Evolutionary conservation across 2,797 vertebrate species (phyloP), one percentile per base, ranked within the genome.

Genomic region (Pangasius sanitwongsei): DNA sequence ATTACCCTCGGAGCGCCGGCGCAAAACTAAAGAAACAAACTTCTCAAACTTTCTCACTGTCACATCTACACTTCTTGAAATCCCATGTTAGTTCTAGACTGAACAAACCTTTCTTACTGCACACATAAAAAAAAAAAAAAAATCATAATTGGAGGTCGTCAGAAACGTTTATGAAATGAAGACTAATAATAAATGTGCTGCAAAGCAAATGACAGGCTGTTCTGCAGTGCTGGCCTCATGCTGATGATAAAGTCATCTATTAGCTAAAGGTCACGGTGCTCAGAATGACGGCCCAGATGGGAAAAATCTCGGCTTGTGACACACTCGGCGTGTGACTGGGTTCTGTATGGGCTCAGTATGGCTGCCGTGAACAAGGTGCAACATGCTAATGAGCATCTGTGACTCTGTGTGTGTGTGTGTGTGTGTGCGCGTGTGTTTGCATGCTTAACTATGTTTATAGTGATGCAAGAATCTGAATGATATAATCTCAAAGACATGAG

Each of bases 241-340:
- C 86, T 87, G 59, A 74, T 88, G 89, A 89, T 89, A 44, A 37
- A 91, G 83, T 82, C 59, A 16, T 90, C 65, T 80, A 53, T 61
- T 87, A 88, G 44, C 20, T 87, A 90, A 91, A 91, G 88, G 89
- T 91, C 90, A 89, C 16, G 44, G 65, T 34, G 59, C 53, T 77
- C 31, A 50, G 89, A 89, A 78, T 84, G 78, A 84, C 57, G 85
- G 75, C 31, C 70, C 63, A 57, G 83, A 87, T 88, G 87, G 84
- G 48, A 69, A 80, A 78, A 74, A 63, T 70, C 37, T 74, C 87
- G 12, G 50, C 82, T 63, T 53, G 57, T 75, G 88, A 61, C 87
- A 63, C 34, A 41, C 18, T 72, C 15, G 44, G 57, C 1, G 65
- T 74, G 84, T 61, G 88, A 65, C 50, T 31, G 9, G 78, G 78